phyloP scores from a whole-genome alignment of 2,888 invertebrate genomes.

The Yponomeuta sedellus region DNA sequence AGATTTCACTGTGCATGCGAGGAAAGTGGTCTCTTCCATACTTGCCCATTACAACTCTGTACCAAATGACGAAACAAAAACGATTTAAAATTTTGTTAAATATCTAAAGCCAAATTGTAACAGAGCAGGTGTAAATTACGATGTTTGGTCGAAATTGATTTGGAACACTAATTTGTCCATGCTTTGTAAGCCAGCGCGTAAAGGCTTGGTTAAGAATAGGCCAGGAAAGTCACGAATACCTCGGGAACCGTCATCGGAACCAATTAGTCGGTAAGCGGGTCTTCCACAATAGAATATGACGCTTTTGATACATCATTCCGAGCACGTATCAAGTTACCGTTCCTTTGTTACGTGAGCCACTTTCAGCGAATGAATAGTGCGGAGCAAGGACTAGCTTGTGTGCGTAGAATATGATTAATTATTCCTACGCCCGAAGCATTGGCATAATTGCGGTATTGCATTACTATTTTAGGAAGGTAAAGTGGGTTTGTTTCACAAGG shows the following conservation, averaged over 20 bases:
- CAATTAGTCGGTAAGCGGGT: constrained; percentile 62
- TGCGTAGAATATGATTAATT: constrained; percentile 71
- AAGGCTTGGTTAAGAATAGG: not conserved
- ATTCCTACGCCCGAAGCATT: constrained; percentile 37
- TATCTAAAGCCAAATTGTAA: too few species aligned
- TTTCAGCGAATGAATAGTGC: constrained; percentile 67
- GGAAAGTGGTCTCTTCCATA: constrained; percentile 6
- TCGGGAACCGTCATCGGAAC: constrained; percentile 45
- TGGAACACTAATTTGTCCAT: not conserved
- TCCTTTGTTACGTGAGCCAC: constrained; percentile 73
- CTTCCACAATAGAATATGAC: constrained; percentile 56
- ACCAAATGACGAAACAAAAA: not conserved
- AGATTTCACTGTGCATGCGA: constrained; percentile 11
- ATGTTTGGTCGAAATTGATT: not conserved
- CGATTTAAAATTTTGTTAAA: too few species aligned
- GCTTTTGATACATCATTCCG: constrained; percentile 58
- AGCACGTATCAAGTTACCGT: constrained; percentile 72
- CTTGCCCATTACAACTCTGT: not conserved
- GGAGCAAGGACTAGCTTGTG: constrained; percentile 45
- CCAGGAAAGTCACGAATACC: constrained; percentile 37
- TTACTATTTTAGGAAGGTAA: constrained; percentile 25
- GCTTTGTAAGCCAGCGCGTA: not conserved
- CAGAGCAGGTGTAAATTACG: not conserved
- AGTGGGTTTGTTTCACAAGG: constrained; percentile 18
- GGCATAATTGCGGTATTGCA: constrained; percentile 12